Percentiles rank a stretch among this genome's conserved stretches.
Conservation (phyloP, 2,797 vertebrate species). For the Craterocephalus amniculus region DNA sequence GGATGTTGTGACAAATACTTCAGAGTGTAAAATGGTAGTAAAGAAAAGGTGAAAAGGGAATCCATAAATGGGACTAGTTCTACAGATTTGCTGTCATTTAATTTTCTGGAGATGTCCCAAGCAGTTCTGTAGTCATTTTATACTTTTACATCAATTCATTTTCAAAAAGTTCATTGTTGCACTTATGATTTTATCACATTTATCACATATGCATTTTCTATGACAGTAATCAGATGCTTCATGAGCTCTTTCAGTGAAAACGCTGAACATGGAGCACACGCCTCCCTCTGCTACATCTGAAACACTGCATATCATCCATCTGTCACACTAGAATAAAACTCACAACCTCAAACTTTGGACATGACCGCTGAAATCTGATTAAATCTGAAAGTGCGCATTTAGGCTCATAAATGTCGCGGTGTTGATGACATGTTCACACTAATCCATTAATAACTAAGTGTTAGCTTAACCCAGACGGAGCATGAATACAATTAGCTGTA, state of each 20-base stretch:
- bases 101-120: too few species aligned
- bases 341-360: neutral
- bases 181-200: neutral
- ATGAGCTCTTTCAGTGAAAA: slow-evolving; percentile 23
- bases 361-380: neutral
- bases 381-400: neutral
- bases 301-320: neutral
- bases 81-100: too few species aligned
- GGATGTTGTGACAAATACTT: neutral
- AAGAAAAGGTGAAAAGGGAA: neutral
- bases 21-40: neutral
- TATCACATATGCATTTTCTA: too few species aligned
- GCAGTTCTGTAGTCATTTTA: too few species aligned
- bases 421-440: neutral
- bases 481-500: slow-evolving; percentile 9
- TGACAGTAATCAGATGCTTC: neutral
- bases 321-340: neutral
- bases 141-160: too few species aligned
- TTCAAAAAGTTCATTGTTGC: neutral
- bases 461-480: slow-evolving; percentile 38
- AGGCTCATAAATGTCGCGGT: neutral
- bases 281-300: slow-evolving; percentile 41
- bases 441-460: neutral
- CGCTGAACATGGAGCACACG: slow-evolving; percentile 44
- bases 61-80: too few species aligned